phyloP scores from a whole-genome alignment of 2,797 vertebrate genomes.

The Lacerta bilineata region DNA sequence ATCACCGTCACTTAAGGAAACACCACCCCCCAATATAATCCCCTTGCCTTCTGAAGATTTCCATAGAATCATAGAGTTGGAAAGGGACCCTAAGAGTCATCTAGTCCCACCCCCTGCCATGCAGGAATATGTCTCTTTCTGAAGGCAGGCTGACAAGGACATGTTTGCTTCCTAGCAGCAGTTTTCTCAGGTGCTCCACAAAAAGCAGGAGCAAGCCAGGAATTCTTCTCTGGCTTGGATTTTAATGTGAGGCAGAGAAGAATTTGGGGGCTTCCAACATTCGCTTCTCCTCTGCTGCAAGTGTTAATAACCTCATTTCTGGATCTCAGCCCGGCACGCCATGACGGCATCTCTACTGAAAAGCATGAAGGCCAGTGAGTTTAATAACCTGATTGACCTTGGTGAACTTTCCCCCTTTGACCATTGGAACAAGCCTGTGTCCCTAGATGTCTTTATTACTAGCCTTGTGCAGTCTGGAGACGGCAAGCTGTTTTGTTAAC shows the following conservation, averaged over 20 bases:
- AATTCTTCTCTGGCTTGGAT: neutral
- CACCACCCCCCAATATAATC: neutral
- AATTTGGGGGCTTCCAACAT: neutral
- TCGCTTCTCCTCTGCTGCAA: neutral
- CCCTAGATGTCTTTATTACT: conserved; percentile 3
- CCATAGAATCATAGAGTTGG: neutral
- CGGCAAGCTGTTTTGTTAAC: neutral
- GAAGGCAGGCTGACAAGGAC: neutral
- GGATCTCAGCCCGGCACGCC: too few species aligned
- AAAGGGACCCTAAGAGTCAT: too few species aligned
- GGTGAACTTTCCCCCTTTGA: neutral
- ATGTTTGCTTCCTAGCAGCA: neutral
- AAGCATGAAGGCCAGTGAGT: neutral
- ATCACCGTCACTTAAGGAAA: neutral
- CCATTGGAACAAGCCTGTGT: neutral
- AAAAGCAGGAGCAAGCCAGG: neutral
- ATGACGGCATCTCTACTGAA: neutral
- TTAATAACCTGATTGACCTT: neutral
- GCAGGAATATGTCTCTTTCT: neutral
- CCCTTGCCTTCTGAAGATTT: neutral
- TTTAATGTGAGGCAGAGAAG: neutral
- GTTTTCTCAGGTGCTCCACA: neutral
- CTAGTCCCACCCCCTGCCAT: too few species aligned
- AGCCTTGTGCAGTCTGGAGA: neutral
- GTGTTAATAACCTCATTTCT: neutral